Evolutionary conservation across 2,888 invertebrate species (phyloP).

Genomic region (Punctoribates punctum): DNA sequence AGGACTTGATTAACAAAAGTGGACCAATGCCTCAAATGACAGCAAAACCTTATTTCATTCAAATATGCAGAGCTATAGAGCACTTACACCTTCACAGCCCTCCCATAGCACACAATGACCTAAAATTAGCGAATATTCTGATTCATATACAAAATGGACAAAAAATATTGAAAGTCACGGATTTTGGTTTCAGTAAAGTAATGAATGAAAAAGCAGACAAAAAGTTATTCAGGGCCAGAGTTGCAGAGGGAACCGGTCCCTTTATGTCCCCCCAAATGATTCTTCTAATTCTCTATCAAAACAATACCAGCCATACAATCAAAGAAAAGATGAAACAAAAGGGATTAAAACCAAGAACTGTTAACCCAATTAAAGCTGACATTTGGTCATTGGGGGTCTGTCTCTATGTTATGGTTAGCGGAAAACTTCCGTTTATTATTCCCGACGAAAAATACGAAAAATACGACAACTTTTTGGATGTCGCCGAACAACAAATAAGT

Average conservation of each 20-base stretch:
- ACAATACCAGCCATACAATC: not conserved
- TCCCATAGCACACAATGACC: not conserved
- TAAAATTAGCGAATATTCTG: not conserved
- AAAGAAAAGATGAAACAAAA: not conserved
- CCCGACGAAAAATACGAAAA: too few relatives aligned
- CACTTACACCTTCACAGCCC: not conserved
- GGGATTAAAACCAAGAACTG: not conserved
- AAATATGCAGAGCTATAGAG: not conserved
- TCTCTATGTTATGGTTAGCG: constrained; percentile 56
- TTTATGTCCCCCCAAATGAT: constrained; percentile 11
- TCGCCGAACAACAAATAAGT: constrained; percentile 64
- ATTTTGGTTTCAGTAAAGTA: constrained; percentile 5
- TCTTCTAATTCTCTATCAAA: not conserved
- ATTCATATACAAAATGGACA: not conserved
- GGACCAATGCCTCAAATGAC: not conserved
- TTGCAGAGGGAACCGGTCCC: not conserved
- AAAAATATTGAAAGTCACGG: not conserved
- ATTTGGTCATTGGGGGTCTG: constrained; percentile 63
- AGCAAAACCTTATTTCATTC: not conserved
- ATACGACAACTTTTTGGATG: constrained; percentile 54
- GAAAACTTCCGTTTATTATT: constrained; percentile 64
- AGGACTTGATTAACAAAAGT: not conserved
- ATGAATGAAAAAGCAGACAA: not conserved
- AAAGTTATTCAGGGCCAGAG: not conserved
- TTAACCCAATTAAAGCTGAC: constrained; percentile 67